A percentile compares a stretch with the other conserved stretches of the same genome.
phyloP scores from a whole-genome alignment of 2,888 invertebrate species.

The Athalia circularis region DNA sequence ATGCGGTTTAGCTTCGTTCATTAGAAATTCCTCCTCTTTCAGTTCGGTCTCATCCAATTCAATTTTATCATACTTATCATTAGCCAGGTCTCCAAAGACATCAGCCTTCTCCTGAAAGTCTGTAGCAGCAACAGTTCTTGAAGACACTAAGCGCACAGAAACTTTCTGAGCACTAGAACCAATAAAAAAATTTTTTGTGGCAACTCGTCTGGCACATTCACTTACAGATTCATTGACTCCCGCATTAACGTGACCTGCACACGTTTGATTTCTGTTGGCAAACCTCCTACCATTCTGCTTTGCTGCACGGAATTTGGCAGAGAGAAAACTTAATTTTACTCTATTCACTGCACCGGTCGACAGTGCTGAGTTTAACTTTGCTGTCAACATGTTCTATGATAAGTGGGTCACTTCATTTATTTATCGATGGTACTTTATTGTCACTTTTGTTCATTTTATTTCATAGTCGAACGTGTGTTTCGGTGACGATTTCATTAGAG shows the following conservation, averaged over 20 bases:
- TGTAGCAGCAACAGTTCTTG: not conserved
- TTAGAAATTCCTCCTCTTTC: conserved; percentile 61
- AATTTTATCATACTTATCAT: conserved; percentile 56
- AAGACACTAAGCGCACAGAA: not conserved
- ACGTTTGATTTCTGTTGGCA: not conserved
- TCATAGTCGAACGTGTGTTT: not conserved
- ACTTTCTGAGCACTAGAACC: not conserved
- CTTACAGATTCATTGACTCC: not conserved
- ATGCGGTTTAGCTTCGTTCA: conserved; percentile 55
- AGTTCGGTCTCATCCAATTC: conserved; percentile 63
- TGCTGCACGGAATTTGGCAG: not conserved
- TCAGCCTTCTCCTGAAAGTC: conserved; percentile 50
- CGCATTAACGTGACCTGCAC: not conserved
- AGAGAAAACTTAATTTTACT: conserved; percentile 4
- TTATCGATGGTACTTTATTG: not conserved
- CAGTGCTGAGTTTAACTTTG: conserved; percentile 31
- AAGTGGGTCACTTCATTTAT: not conserved
- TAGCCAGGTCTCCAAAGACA: conserved; percentile 62
- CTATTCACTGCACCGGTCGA: conserved; percentile 12
- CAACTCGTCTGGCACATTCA: not conserved
- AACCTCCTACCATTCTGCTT: not conserved
- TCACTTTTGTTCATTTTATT: conserved; percentile 23
- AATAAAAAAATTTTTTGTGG: not conserved
- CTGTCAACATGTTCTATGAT: conserved; percentile 25
- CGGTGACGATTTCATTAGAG: too few species aligned